These are phyloP conservation scores for Acanthosepion lycidas DNA, from an alignment of 2,888 invertebrate genomes.

Conservation along the genomic window DNA sequence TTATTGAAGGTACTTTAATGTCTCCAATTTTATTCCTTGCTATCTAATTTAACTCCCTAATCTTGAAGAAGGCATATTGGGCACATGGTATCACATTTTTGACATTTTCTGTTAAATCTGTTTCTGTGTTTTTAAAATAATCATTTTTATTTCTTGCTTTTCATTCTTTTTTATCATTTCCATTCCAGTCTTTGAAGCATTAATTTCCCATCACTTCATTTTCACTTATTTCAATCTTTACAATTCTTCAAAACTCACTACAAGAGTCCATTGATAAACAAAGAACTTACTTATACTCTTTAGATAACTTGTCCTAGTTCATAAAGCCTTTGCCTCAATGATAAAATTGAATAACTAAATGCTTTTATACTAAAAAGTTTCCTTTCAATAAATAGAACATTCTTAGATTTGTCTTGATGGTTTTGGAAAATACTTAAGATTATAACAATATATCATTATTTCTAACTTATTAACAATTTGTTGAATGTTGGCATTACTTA, in stretches of 20 bases:
- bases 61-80: not conserved
- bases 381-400: not conserved
- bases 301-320: constrained; percentile 33
- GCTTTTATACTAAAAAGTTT: not conserved
- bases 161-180: not conserved
- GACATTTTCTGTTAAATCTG: too few relatives aligned
- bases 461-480: too few relatives aligned
- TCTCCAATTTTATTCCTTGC: not conserved
- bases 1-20: not conserved
- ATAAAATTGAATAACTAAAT: not conserved
- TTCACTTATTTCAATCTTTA: not conserved
- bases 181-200: not conserved
- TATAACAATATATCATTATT: too few relatives aligned
- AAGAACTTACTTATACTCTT: not conserved
- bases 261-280: not conserved
- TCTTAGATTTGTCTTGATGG: not conserved
- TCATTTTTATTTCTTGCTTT: not conserved
- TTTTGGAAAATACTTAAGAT: not conserved
- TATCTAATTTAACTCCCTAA: not conserved
- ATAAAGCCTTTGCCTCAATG: not conserved
- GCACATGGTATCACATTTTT: too few relatives aligned
- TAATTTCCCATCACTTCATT: not conserved
- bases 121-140: too few relatives aligned
- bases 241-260: not conserved
- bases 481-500: too few relatives aligned